Conservation (phyloP, 2,888 invertebrate genomes). For the Lasioglossum lativentre region DNA sequence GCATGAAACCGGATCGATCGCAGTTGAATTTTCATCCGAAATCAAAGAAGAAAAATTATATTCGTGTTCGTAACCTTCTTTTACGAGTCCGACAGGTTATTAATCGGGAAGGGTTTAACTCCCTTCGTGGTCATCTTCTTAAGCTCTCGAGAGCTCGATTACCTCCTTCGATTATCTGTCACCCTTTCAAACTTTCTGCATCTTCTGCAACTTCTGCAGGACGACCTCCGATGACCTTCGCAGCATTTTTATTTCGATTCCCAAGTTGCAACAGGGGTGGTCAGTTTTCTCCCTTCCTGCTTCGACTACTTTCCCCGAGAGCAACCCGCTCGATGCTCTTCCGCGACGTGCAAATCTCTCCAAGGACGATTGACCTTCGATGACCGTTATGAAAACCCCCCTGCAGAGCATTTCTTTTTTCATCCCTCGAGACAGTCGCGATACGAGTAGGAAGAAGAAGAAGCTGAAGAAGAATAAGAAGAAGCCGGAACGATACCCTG, state of each 20-base stretch:
- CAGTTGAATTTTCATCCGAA: too few species aligned
- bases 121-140: background rate
- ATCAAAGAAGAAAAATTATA: too few species aligned
- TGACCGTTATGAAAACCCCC: constrained; percentile 3
- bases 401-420: background rate
- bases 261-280: background rate
- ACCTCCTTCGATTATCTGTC: background rate
- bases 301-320: background rate
- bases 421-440: background rate
- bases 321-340: background rate
- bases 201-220: background rate
- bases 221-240: background rate
- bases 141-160: background rate
- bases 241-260: constrained; percentile 2
- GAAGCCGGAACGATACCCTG: constrained; percentile 23
- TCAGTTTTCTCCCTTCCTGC: background rate
- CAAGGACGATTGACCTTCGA: background rate
- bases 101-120: background rate
- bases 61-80: background rate
- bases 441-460: background rate
- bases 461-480: background rate
- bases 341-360: background rate
- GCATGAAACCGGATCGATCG: too few species aligned
- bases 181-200: background rate
- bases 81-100: background rate